These are phyloP conservation scores for Callosobruchus maculatus DNA, from an alignment of 2,888 invertebrate genomes.

Conservation along the genomic window DNA sequence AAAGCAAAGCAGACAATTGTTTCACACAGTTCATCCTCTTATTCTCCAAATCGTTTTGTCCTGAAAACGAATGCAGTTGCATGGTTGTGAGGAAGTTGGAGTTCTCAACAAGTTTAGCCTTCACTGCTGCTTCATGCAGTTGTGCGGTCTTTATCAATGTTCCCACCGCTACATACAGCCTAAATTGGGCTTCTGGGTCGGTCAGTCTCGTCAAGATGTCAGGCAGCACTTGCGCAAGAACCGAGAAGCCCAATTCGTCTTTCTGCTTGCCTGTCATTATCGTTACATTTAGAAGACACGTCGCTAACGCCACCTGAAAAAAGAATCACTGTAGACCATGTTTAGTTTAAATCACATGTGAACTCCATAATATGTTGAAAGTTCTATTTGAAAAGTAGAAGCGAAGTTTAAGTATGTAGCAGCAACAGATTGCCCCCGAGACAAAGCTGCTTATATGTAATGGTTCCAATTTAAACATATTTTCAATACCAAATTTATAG, in stretches of 20 bases:
- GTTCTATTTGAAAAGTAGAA: too few species aligned
- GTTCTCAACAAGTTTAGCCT: conserved; percentile 45
- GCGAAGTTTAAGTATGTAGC: too few species aligned
- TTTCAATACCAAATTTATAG: too few species aligned
- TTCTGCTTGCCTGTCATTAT: conserved; percentile 58
- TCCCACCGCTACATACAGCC: conserved; percentile 73
- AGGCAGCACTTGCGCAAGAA: conserved; percentile 55
- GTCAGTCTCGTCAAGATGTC: conserved; percentile 55
- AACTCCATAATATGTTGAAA: too few species aligned
- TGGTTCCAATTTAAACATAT: too few species aligned
- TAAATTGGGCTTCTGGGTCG: conserved; percentile 72
- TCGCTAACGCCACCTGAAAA: conserved; percentile 70
- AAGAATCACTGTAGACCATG: conserved; percentile 14
- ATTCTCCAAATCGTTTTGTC: conserved; percentile 49
- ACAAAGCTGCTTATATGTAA: too few species aligned
- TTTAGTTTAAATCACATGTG: too few species aligned
- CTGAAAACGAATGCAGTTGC: conserved; percentile 48
- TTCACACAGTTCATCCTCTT: conserved; percentile 46
- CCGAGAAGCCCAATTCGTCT: conserved; percentile 52
- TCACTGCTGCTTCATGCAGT: conserved; percentile 44
- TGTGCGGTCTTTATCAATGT: conserved; percentile 58
- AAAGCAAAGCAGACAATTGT: conserved; percentile 34
- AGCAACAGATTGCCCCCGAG: too few species aligned
- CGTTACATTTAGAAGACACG: conserved; percentile 69
- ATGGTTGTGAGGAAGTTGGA: conserved; percentile 34